Percentiles rank a stretch among this genome's conserved stretches.
Conservation (phyloP, 2,113 vertebrate species). For the Psammodynastes pulverulentus region DNA sequence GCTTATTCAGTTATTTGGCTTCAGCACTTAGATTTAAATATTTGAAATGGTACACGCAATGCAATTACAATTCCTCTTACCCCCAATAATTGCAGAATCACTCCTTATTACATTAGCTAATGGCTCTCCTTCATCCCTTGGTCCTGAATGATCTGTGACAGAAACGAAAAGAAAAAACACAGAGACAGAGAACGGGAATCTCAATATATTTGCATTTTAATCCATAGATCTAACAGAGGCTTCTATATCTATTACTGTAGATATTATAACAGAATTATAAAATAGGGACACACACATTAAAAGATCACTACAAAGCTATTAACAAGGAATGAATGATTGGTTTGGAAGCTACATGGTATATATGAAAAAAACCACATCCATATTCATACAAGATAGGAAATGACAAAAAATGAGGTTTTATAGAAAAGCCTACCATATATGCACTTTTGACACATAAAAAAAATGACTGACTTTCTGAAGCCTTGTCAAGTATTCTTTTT, state of each 20-base stretch:
- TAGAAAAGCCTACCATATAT: conserved; percentile 10
- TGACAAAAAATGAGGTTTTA: neutral
- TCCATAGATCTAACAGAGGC: neutral
- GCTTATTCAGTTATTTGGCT: neutral
- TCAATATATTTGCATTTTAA: neutral
- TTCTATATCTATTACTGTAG: neutral
- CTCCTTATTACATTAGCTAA: conserved; percentile 79
- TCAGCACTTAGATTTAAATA: neutral
- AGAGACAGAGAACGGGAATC: conserved; percentile 5
- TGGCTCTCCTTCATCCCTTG: conserved; percentile 79
- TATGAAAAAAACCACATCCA: neutral
- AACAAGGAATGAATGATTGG: neutral
- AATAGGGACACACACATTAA: neutral
- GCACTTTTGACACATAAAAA: neutral
- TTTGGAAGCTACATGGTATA: neutral
- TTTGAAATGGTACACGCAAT: neutral
- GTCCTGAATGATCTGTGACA: conserved; percentile 84
- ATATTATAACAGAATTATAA: neutral
- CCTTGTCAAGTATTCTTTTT: neutral
- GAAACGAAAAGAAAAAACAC: conserved; percentile 4
- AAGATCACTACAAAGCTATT: neutral
- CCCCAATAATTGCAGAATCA: conserved; percentile 91
- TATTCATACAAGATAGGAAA: neutral
- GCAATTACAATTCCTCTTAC: conserved; percentile 69
- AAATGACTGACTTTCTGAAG: neutral